Evolutionary conservation across 2,888 invertebrate genomes (phyloP).

Genomic region (Heliconius ethilla): DNA sequence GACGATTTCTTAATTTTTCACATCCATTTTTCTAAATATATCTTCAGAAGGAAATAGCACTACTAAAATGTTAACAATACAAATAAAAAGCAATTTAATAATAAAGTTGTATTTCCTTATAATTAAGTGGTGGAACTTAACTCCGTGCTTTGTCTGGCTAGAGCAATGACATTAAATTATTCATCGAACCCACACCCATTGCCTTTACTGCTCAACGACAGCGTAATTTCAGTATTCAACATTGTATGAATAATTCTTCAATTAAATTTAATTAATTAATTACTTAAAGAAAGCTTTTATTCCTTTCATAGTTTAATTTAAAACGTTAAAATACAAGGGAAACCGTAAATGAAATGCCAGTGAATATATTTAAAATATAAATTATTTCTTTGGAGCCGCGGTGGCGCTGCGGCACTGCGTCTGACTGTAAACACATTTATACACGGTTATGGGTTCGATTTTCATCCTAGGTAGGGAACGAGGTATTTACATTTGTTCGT

Average conservation of each 20-base stretch:
- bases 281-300: conserved; percentile 5
- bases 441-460: background rate
- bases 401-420: background rate
- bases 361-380: background rate
- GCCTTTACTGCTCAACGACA: too few relatives aligned
- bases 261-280: background rate
- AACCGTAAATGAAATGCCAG: background rate
- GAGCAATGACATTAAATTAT: too few relatives aligned
- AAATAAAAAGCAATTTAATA: too few relatives aligned
- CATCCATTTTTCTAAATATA: too few relatives aligned
- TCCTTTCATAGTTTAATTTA: conserved; percentile 1
- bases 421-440: background rate
- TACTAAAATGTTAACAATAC: too few relatives aligned
- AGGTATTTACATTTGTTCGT: background rate
- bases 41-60: too few relatives aligned
- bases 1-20: too few relatives aligned
- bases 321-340: background rate
- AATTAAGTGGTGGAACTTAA: too few relatives aligned
- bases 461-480: background rate
- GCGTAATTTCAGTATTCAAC: too few relatives aligned
- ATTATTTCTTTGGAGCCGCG: background rate
- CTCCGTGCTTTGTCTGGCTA: too few relatives aligned
- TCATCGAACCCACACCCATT: too few relatives aligned
- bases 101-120: too few relatives aligned
- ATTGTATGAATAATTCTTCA: background rate